A percentile compares a stretch with the other conserved stretches of the same genome.
Evolutionary conservation across 2,888 invertebrate species (phyloP).

Genomic region (Gortyna flavago): DNA sequence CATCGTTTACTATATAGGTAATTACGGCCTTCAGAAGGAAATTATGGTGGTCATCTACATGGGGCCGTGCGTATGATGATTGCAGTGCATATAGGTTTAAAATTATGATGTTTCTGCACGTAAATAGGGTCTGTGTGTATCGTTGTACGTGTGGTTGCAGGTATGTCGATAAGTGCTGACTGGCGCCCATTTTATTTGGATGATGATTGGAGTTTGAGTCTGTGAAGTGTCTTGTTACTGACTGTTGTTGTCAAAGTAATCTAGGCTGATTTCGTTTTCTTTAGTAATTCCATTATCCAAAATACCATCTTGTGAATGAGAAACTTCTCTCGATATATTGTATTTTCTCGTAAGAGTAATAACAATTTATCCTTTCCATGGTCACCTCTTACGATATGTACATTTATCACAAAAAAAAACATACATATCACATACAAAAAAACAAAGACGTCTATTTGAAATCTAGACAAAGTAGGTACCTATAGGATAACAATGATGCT

Average conservation of each 20-base stretch:
- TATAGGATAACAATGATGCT: constrained; percentile 6
- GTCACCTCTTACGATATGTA: neutral
- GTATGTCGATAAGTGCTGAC: constrained; percentile 20
- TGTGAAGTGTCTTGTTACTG: constrained; percentile 13
- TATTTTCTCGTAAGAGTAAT: neutral
- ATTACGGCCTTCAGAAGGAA: constrained; percentile 69
- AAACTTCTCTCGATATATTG: neutral
- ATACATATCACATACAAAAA: neutral
- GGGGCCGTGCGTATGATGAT: constrained; percentile 59
- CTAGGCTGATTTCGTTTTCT: neutral
- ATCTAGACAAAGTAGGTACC: neutral
- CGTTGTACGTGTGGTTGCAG: neutral
- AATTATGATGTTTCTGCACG: constrained; percentile 48
- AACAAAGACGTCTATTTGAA: constrained; percentile 19
- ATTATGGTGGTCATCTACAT: constrained; percentile 66
- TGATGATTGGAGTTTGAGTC: constrained; percentile 13
- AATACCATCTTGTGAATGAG: neutral
- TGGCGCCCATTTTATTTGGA: constrained; percentile 21
- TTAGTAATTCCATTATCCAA: neutral
- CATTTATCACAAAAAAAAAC: constrained; percentile 1
- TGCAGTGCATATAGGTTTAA: constrained; percentile 47
- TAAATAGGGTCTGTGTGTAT: constrained; percentile 37
- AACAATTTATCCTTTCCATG: neutral
- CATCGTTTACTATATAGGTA: constrained; percentile 48
- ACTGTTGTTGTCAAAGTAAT: neutral